phyloP scores from a whole-genome alignment of 1,140 invertebrate genomes.

The Pararge aegeria region DNA sequence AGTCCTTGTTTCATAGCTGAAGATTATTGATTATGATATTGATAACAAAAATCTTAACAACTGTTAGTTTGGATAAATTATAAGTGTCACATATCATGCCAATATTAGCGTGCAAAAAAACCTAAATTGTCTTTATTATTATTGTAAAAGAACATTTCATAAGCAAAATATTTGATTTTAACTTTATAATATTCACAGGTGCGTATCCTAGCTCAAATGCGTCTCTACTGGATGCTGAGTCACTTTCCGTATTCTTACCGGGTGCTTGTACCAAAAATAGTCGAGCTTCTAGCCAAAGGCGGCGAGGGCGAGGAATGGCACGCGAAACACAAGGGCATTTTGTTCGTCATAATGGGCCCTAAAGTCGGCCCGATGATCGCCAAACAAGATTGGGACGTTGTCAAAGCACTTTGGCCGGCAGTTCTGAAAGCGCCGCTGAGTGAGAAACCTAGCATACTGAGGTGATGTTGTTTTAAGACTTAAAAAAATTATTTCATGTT shows the following conservation, averaged over 20 bases:
- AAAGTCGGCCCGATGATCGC: conserved; percentile 82
- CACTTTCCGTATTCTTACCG: conserved; percentile 68
- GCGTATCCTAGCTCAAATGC: conserved; percentile 54
- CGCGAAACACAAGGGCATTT: conserved; percentile 80
- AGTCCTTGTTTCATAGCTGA: too few species aligned
- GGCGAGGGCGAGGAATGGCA: conserved; percentile 65
- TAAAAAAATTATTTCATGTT: too few species aligned
- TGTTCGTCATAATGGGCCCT: conserved; percentile 88
- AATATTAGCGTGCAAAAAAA: too few species aligned
- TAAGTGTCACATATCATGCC: too few species aligned
- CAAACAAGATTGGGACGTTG: conserved; percentile 88
- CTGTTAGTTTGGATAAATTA: too few species aligned
- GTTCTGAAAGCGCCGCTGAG: conserved; percentile 60
- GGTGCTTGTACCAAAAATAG: conserved; percentile 48
- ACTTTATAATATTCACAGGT: conserved; percentile 50
- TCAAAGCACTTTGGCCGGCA: conserved; percentile 87
- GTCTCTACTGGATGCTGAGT: conserved; percentile 60
- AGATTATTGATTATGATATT: too few species aligned
- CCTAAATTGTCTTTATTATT: too few species aligned
- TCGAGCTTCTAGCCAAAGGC: conserved; percentile 34
- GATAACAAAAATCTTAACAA: too few species aligned
- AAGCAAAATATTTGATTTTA: too few species aligned
- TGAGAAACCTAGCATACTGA: conserved; percentile 64
- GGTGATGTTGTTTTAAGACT: conserved; percentile 40
- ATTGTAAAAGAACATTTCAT: too few species aligned